Conservation (phyloP, 2,888 invertebrate genomes). For the Schizotus pectinicornis region DNA sequence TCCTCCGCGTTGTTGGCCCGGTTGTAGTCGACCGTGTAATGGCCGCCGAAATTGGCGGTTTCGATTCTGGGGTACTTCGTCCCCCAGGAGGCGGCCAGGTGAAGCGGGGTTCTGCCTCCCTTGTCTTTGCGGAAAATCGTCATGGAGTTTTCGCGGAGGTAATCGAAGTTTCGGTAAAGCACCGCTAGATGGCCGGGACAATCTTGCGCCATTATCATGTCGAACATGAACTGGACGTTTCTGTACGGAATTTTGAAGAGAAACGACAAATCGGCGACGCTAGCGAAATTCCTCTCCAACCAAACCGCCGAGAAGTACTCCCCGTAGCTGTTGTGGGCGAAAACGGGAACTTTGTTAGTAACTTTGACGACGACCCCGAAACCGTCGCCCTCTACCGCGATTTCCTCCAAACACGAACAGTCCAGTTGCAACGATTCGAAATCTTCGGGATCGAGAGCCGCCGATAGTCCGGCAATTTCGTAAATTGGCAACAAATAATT, state of each 20-base stretch:
- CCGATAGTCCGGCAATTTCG: constrained; percentile 1
- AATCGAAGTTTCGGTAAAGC: too few relatives aligned
- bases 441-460: background rate
- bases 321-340: constrained; percentile 7
- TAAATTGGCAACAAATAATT: background rate
- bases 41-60: too few relatives aligned
- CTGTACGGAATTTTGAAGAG: background rate
- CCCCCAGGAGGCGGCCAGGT: too few relatives aligned
- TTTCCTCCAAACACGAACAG: background rate
- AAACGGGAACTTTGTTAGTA: background rate
- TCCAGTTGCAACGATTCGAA: constrained; percentile 3
- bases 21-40: too few relatives aligned
- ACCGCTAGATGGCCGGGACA: too few relatives aligned
- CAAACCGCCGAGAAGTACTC: constrained; percentile 8
- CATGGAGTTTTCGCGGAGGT: too few relatives aligned
- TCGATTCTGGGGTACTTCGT: too few relatives aligned
- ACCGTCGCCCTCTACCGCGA: background rate
- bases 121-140: too few relatives aligned
- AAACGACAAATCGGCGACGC: background rate
- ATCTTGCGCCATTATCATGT: too few relatives aligned
- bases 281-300: constrained; percentile 3
- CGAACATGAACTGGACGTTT: too few relatives aligned
- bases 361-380: constrained; percentile 3
- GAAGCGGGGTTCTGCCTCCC: too few relatives aligned
- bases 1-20: too few relatives aligned